Evolutionary conservation across 2,797 vertebrate genomes (phyloP), one percentile per base, ranked within the genome.

Genomic region (Prunella strophiata): DNA sequence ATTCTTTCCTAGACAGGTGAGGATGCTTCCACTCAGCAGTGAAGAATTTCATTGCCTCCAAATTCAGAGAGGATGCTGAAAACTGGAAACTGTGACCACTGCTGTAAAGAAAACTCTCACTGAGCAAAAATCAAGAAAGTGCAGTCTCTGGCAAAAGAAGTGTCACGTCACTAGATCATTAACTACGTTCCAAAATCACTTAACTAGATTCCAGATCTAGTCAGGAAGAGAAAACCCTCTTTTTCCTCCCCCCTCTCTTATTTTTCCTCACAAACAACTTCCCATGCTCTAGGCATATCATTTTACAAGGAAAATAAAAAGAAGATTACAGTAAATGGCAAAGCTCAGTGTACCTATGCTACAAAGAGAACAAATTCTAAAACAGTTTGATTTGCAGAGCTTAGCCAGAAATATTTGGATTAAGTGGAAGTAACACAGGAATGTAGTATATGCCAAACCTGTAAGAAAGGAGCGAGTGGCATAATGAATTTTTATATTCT

Each of bases 231-330:
- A 68, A 86, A 59, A 89, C 48, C 1, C 0, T 21, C 10, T 21
- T 26, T 34, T 5, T 1, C 34, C 34, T 4, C 4, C 0, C 1
- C 12, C 2, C 4, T 2, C 13, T 34, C 16, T 27, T 27, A 11
- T 43, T 71, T 91, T 81, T 54, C 29, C 52, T 85, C 36, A 47
- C 7, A 12, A 83, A 68, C 25, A 34, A 34, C 21, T 75, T 85
- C 22, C 45, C 42, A 75, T 1, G 2, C 22, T 52, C 17, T 42
- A 45, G 17, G 54, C 38, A 36, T 42, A 55, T 14, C 16, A 36
- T 0, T 78, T 78, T 30, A 34, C 32, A 58, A 50, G 27, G 21
- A 2, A 16, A 38, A 43, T 38, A 61, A 32, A n/a, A 42, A 25
- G 3, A 26, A 2, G 3, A 11, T 20, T 75, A 34, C 27, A 63